phyloP scores from a whole-genome alignment of 2,797 vertebrate species.

The Poeciliopsis turneri region DNA sequence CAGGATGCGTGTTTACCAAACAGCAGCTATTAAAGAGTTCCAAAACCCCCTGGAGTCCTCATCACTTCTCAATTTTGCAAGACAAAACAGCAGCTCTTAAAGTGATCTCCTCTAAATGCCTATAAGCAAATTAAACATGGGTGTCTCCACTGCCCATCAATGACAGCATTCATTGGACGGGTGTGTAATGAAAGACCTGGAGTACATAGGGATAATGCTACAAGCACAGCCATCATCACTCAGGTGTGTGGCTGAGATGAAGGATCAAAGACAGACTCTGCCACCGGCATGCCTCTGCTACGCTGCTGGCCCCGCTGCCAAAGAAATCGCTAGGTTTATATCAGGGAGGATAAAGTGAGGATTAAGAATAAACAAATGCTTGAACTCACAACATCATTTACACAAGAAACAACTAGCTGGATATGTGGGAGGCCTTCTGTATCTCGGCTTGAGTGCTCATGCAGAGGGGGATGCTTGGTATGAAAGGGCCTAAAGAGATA shows the following conservation, averaged over 20 bases:
- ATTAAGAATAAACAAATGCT: slow-evolving; percentile 79
- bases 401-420: slow-evolving; percentile 80
- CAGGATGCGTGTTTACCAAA: slow-evolving; percentile 57
- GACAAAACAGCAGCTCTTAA: slow-evolving; percentile 71
- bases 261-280: slow-evolving; percentile 74
- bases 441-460: slow-evolving; percentile 60
- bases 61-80: slow-evolving; percentile 58
- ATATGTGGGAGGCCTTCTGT: slow-evolving; percentile 72
- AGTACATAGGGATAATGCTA: slow-evolving; percentile 75
- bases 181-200: slow-evolving; percentile 73
- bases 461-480: slow-evolving; percentile 51
- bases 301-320: slow-evolving; percentile 65
- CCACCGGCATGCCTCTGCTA: slow-evolving; percentile 72
- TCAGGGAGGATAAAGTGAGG: slow-evolving; percentile 74
- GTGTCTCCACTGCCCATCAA: slow-evolving; percentile 74
- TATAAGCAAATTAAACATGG: slow-evolving; percentile 79
- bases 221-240: slow-evolving; percentile 80
- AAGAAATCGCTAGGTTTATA: slow-evolving; percentile 74
- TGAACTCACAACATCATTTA: slow-evolving; percentile 81
- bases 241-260: slow-evolving; percentile 77
- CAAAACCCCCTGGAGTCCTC: slow-evolving; percentile 43
- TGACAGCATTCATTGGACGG: slow-evolving; percentile 73
- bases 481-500: slow-evolving; percentile 50
- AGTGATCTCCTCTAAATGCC: slow-evolving; percentile 74
- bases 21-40: slow-evolving; percentile 63